These are phyloP conservation scores for Nematolebias whitei DNA, from an alignment of 2,113 vertebrate species.

Conservation along the genomic window DNA sequence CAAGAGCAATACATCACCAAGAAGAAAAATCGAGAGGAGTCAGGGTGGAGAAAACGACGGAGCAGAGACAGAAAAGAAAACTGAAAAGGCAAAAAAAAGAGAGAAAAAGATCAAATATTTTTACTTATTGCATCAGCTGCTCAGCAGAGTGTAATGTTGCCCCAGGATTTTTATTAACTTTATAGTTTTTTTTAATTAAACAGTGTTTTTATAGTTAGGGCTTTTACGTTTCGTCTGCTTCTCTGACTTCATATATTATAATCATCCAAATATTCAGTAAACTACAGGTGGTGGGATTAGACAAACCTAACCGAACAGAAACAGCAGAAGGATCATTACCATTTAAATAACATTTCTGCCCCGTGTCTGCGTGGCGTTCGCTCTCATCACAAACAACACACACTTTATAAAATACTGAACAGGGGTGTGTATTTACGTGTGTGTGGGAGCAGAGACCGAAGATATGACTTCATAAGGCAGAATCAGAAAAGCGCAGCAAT, in stretches of 20 bases:
- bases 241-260: conserved; percentile 40
- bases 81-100: conserved; percentile 19
- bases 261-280: conserved; percentile 56
- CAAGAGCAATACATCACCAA: conserved; percentile 71
- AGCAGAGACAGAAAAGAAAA: conserved; percentile 8
- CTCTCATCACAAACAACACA: conserved; percentile 53
- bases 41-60: conserved; percentile 11
- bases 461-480: conserved; percentile 10
- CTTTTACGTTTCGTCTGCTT: conserved; percentile 25
- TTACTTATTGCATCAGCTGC: conserved; percentile 41
- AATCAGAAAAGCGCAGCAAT: conserved; percentile 13
- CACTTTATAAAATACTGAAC: conserved; percentile 7
- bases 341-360: conserved; percentile 80
- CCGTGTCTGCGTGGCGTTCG: conserved; percentile 18
- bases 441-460: neutral
- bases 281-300: conserved; percentile 73
- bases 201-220: conserved; percentile 41
- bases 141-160: conserved; percentile 47
- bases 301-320: conserved; percentile 67
- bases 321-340: conserved; percentile 74
- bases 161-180: conserved; percentile 55
- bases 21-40: conserved; percentile 56
- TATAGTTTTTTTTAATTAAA: conserved; percentile 72
- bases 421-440: conserved; percentile 17
- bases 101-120: conserved; percentile 22